Evolutionary conservation across 2,888 invertebrate genomes (phyloP), one percentile per base, ranked within the genome.

Genomic region (Lithophane ornitopus): DNA sequence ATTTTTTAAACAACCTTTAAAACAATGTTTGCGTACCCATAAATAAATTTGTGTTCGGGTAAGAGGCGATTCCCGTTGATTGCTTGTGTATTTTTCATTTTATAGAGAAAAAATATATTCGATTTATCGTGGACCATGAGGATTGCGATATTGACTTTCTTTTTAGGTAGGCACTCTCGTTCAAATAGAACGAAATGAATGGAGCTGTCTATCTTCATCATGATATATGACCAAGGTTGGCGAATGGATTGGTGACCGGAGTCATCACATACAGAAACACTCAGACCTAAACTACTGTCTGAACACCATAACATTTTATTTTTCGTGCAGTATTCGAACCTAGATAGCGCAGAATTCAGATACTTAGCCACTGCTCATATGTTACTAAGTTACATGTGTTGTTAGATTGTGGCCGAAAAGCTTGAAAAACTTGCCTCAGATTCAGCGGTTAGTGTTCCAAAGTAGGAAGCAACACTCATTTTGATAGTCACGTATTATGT

Each of bases 1-100:
- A 65, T 81, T 74, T 83, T 83, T 79, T 67, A 70, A 81, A 78
- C 61, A 80, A 80, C 81, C 77, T 81, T 82, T 82, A 67, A 70
- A 82, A 74, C 82, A 82, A 82, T 81, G 78, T 82, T 81, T 82
- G 73, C 52, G 39, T 28, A 66, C 14, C 56, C 61, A 73, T 78
- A 67, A 82, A 81, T 81, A 74, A 82, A 78, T 71, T 77, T 80
- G 39, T 68, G 70, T 76, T 70, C 77, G 34, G 14, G 67, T 59
- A 80, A 67, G 72, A 78, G 82, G 59, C 68, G 73, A 77, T 81
- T 81, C 61, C 56, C 65, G 66, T 78, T 70, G 69, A 73, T 82
- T 82, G 78, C 61, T 46, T 58, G 65, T 78, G 49, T 76, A 54
- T 77, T 80, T 81, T 81, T 77, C 14, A 76, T 66, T 59, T 59